Evolutionary conservation across 1,140 invertebrate species (phyloP), one percentile per base, ranked within the genome.

Genomic region (Caenorhabditis latens): DNA sequence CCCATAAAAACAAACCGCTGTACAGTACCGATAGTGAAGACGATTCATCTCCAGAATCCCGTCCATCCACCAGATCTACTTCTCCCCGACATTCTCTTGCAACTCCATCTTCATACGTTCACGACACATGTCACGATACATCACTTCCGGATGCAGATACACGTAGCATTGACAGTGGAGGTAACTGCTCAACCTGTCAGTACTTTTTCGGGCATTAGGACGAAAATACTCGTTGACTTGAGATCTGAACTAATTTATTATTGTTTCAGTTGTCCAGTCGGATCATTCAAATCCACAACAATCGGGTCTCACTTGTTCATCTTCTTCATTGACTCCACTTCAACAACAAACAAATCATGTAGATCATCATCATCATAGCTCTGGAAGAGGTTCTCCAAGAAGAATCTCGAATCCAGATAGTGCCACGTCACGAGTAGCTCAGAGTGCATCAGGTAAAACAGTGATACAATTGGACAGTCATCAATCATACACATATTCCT

Each of bases 201-300:
- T 79, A 21, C 71, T 79, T 79, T 91, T 40, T 91, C 92, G 83
- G 90, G 92, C 50, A 46, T 89, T 40, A 88, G 83, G 16, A 87
- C 83, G 42, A 90, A 89, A 83, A 87, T 11, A 86, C 50, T 48
- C 67, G 24, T 83, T 90, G 24, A 48, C 53, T 48, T 79, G 3
- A 50, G 21, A 53, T 55, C 32, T 40, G 61, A 9, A 48, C 6
- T 67, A 7, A 61, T 21, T 84, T 53, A 53, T 46, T 79, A 40
- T 42, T 71, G 9, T 90, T 91, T 89, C 85, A 92, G 91, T 92
- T 24, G 91, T 93, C 7, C 91, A 92, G 90, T 92, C 91, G 50
- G 91, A 92, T 86, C 91, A 92, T 53, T 93, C 92, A 11, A 88
- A 87, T 42, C 92, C 90, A 46, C 92, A 91, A 42, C 71, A 79